Base-by-base conservation (phyloP, 1,140 invertebrate genomes). In the Trigoniulus corallinus region DNA sequence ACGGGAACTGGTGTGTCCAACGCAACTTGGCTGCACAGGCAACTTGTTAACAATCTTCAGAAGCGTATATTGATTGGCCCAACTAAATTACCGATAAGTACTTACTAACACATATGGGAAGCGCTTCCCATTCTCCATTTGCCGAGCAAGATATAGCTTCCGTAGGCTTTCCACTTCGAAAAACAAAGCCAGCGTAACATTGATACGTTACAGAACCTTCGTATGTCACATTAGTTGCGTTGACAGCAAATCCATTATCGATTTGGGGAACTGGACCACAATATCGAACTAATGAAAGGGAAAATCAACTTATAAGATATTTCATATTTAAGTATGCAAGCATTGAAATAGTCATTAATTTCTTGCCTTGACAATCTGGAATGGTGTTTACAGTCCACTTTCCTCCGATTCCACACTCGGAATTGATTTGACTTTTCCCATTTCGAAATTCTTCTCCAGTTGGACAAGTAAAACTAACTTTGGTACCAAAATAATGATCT, bases 211-310 rank as follows among this genome's bases (percentile, higher is more conserved):
- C 91, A 56, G 88, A 72, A 13, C 91, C 92, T 53, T 78, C 76
- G 59, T 88, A 96, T 0, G 91, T 95, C 2, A 96, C 91, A 64
- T 95, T 96, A 0, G 86, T 84, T 1, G 91, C 89, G 44, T 83
- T 85, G 62, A 93, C 91, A 0, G 91, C 94, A 64, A 94, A 95
- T 43, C 92, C 92, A 64, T 95, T 97, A 59, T 93, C 87, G 51
- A 96, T 96, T 73, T 95, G 91, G 50, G 92, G 92, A 23, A 96
- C 91, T 27, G 91, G 88, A 48, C 89, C 89, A 67, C 92, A 97
- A 63, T 96, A 97, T 18, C 94, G 85, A 73, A 93, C 88, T 84
- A 70, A 24, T 67, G 56, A 43, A 23, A 47, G 3, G 45, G 10
- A 26, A 20, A 27, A 47, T 10, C 42, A 29, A 23, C n/a, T 54